Base-by-base conservation (phyloP, 2,888 invertebrate species). In the Epirrita christyi region DNA sequence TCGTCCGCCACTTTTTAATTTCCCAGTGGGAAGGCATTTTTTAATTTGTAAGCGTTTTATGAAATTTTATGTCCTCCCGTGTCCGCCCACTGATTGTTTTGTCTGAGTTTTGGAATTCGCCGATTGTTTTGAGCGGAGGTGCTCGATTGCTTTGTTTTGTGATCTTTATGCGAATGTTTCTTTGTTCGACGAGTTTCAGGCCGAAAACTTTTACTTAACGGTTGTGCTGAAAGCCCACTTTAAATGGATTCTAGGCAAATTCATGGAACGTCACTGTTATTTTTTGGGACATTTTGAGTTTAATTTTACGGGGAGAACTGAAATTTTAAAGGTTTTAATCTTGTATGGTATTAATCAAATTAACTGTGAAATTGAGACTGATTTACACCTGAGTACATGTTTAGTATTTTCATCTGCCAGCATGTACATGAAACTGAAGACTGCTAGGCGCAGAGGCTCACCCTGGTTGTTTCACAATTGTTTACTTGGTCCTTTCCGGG, bases 41-140 rank as follows among this genome's bases (percentile, higher is more conserved):
- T 88, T 86, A 88, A 88, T 86, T 85, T 81, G 75, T 73, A 71
- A 76, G 80, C 78, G 52, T 83, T 88, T 88, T 86, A 86, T 88
- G 81, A 85, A 86, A 85, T 88, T 85, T 81, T 78, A 79, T 81
- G 81, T 82, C 80, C 76, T 79, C 70, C 63, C 68, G 75, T 78
- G 78, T 78, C 76, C 72, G 75, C 64, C 55, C 71, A 64, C 67
- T 80, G 83, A 85, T 86, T 85, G 81, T 85, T 79, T 71, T 67
- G 60, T 67, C 73, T 66, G 70, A 71, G 70, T 78, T 78, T 74
- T 63, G 71, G 75, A 73, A 76, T 76, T 71, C 66, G 63, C 76
- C 77, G 80, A 83, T 83, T 84, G 81, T 83, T 76, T 68, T 67
- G 67, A 71, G 68, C 68, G 67, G 63, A 65, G 68, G 69, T 69